Conservation (phyloP, 2,888 invertebrate genomes). For the Galerucella pusilla region DNA sequence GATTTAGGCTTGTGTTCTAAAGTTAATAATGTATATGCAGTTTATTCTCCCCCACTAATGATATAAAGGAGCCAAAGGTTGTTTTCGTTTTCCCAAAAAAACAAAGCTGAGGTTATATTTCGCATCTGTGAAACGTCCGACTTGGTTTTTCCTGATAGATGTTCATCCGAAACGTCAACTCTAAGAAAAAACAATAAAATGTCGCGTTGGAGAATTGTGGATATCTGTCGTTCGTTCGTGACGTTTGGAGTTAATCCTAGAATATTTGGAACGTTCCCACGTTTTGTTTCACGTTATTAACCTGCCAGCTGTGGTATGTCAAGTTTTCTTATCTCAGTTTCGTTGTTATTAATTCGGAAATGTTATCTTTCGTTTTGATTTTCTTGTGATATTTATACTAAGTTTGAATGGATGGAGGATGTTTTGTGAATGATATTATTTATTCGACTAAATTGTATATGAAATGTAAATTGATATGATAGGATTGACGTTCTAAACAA, state of each 20-base stretch:
- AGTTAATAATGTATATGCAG: too few relatives aligned
- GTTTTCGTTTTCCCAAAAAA: background rate
- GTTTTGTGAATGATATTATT: background rate
- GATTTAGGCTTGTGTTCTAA: too few relatives aligned
- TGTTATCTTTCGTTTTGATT: background rate
- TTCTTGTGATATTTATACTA: background rate
- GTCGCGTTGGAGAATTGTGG: constrained; percentile 34
- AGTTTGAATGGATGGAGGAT: background rate
- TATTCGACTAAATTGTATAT: background rate
- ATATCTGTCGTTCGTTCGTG: constrained; percentile 39
- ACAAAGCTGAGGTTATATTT: constrained; percentile 39
- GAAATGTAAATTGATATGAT: too few relatives aligned
- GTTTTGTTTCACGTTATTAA: constrained; percentile 33
- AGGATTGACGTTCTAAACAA: too few relatives aligned
- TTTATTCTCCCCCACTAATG: background rate
- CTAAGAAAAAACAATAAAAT: constrained; percentile 49
- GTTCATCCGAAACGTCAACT: constrained; percentile 51
- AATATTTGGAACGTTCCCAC: constrained; percentile 19
- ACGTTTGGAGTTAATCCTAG: constrained; percentile 31
- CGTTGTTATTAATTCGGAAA: constrained; percentile 7
- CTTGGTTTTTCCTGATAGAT: constrained; percentile 50
- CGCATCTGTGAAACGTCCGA: constrained; percentile 49
- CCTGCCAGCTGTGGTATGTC: constrained; percentile 19
- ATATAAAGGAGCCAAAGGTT: background rate
- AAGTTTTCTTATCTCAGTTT: constrained; percentile 13